Percentiles rank a stretch among this genome's conserved stretches.
phyloP scores from a whole-genome alignment of 2,797 vertebrate genomes.

The Lycodopsis pacificus region DNA sequence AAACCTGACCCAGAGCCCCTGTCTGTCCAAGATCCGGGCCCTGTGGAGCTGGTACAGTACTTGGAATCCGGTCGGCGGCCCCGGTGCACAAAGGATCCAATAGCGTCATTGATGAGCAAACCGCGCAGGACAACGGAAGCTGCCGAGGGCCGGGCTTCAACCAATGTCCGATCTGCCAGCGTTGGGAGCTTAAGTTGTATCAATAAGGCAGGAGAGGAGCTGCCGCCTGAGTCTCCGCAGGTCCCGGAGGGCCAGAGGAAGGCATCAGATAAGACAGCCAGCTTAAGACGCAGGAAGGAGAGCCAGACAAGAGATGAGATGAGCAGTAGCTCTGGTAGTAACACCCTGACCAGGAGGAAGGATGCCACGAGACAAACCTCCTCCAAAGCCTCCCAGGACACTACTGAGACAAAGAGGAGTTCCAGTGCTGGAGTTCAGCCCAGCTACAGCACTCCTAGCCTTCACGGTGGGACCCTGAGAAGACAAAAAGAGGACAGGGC shows the following conservation, averaged over 20 bases:
- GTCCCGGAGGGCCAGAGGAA: slow-evolving; percentile 73
- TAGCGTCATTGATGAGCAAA: slow-evolving; percentile 79
- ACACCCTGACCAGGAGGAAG: slow-evolving; percentile 80
- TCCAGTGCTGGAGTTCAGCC: slow-evolving; percentile 65
- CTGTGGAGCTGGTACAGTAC: slow-evolving; percentile 89
- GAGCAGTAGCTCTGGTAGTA: slow-evolving; percentile 66
- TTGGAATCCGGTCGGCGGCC: slow-evolving; percentile 91
- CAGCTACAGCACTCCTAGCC: slow-evolving; percentile 66
- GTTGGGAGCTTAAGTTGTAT: slow-evolving; percentile 65
- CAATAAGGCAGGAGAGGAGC: slow-evolving; percentile 43
- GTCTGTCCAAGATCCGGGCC: slow-evolving; percentile 52
- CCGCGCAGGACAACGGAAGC: slow-evolving; percentile 61
- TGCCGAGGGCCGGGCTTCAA: slow-evolving; percentile 12
- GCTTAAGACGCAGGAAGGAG: slow-evolving; percentile 72
- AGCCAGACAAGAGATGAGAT: slow-evolving; percentile 63
- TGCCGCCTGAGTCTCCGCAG: slow-evolving; percentile 32
- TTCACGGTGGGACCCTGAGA: slow-evolving; percentile 67
- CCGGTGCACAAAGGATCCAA: slow-evolving; percentile 87
- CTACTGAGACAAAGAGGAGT: slow-evolving; percentile 45
- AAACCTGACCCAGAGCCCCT: slow-evolving; percentile 61
- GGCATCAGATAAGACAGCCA: slow-evolving; percentile 55
- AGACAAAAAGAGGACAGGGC: slow-evolving; percentile 51
- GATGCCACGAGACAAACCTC: slow-evolving; percentile 75
- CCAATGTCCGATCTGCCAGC: slow-evolving; percentile 51
- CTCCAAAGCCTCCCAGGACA: slow-evolving; percentile 62